These are phyloP conservation scores for Pelodiscus sinensis DNA, from an alignment of 2,113 vertebrate genomes.

Conservation along the genomic window DNA sequence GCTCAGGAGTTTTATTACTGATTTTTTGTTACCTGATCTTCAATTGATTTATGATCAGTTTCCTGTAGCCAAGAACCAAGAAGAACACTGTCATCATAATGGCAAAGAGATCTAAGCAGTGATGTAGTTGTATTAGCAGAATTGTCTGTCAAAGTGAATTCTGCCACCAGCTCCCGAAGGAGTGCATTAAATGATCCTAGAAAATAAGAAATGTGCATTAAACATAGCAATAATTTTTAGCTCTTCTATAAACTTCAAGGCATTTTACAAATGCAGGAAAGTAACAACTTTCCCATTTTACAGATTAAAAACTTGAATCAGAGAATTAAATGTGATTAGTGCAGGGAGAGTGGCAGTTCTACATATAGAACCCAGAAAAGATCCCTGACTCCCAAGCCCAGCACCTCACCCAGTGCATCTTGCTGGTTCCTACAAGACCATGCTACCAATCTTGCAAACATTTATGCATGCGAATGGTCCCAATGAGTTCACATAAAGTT, in stretches of 20 bases:
- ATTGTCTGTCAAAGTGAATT: conserved; percentile 98
- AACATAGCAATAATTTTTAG: background rate
- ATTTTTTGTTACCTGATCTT: conserved; percentile 89
- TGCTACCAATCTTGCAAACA: background rate
- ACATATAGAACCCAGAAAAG: background rate
- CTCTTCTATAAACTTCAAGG: background rate
- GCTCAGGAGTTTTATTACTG: background rate
- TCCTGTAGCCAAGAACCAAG: conserved; percentile 99
- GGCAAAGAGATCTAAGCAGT: conserved; percentile 95
- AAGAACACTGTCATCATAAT: conserved; percentile 98
- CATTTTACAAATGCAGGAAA: background rate
- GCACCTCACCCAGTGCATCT: background rate
- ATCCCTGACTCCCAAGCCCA: background rate
- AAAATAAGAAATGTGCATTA: conserved; percentile 13
- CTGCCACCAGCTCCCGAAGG: conserved; percentile 94
- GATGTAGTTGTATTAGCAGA: conserved; percentile 98
- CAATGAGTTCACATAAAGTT: background rate
- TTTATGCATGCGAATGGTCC: background rate
- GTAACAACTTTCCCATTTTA: background rate
- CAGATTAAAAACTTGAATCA: background rate
- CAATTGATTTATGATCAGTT: conserved; percentile 98
- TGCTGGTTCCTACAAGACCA: background rate
- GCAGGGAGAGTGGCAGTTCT: background rate
- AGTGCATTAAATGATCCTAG: conserved; percentile 95
- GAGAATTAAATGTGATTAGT: background rate